phyloP scores from a whole-genome alignment of 2,113 vertebrate species.

The Vulpes lagopus region DNA sequence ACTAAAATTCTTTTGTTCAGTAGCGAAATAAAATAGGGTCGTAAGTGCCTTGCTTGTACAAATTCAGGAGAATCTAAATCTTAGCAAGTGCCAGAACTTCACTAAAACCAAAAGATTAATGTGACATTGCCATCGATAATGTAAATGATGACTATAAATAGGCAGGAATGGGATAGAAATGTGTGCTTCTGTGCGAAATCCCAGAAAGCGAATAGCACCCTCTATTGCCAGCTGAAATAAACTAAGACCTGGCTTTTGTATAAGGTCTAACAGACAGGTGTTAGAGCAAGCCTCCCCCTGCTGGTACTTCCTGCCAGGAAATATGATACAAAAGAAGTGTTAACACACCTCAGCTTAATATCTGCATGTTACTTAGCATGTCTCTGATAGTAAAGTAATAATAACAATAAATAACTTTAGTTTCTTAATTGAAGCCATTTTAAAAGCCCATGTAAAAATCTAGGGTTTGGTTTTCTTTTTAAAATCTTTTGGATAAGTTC shows the following conservation, averaged over 20 bases:
- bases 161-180: slow-evolving; percentile 38
- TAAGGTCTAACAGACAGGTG: not conserved
- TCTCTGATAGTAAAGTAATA: not conserved
- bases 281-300: not conserved
- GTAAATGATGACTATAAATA: slow-evolving; percentile 72
- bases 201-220: slow-evolving; percentile 78
- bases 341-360: not conserved
- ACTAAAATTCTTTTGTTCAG: not conserved
- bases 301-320: not conserved
- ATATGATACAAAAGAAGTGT: not conserved
- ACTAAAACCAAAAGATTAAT: slow-evolving; percentile 80
- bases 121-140: slow-evolving; percentile 67
- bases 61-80: not conserved
- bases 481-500: not conserved
- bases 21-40: not conserved
- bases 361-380: not conserved
- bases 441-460: not conserved
- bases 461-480: not conserved
- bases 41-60: not conserved
- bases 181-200: not conserved
- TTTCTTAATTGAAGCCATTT: not conserved
- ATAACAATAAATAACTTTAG: not conserved
- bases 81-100: not conserved
- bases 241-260: not conserved
- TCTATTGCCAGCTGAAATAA: slow-evolving; percentile 64